Evolutionary conservation across 2,113 vertebrate species (phyloP).

Genomic region (Columbina picui): DNA sequence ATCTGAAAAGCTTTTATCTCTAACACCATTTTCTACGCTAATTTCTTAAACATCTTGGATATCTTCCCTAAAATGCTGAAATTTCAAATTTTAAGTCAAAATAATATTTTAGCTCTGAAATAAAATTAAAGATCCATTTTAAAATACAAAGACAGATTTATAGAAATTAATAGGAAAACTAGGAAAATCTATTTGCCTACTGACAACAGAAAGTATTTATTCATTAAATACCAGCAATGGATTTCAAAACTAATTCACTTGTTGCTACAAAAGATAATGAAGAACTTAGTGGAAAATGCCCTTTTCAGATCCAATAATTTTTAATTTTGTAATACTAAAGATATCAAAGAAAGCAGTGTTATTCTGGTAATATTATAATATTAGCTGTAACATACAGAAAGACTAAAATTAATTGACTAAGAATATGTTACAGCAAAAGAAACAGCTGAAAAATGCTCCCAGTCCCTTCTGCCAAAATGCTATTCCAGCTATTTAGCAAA

Average conservation of each 20-base stretch:
- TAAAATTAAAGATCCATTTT: background rate
- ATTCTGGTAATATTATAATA: background rate
- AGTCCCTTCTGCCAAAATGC: conserved; percentile 7
- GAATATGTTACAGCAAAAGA: conserved; percentile 5
- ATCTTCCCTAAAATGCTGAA: background rate
- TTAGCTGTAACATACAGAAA: background rate
- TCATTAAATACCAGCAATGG: background rate
- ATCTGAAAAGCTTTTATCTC: background rate
- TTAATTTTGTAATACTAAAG: conserved; percentile 21
- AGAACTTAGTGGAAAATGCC: conserved; percentile 28
- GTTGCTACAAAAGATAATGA: conserved; percentile 41
- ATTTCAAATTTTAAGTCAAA: background rate
- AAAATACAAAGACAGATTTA: background rate
- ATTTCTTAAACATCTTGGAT: background rate
- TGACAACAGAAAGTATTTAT: background rate
- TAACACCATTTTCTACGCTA: background rate
- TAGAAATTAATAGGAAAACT: background rate
- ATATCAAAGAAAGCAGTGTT: background rate
- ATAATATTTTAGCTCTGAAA: background rate
- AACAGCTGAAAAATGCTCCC: conserved; percentile 35
- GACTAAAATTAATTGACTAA: conserved; percentile 42
- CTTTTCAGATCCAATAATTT: conserved; percentile 39
- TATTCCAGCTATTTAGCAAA: background rate
- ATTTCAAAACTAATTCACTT: conserved; percentile 47
- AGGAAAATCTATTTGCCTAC: background rate